A percentile compares a stretch with the other conserved stretches of the same genome.
Evolutionary conservation across 2,113 vertebrate genomes (phyloP).

Genomic region (Cygnus atratus): DNA sequence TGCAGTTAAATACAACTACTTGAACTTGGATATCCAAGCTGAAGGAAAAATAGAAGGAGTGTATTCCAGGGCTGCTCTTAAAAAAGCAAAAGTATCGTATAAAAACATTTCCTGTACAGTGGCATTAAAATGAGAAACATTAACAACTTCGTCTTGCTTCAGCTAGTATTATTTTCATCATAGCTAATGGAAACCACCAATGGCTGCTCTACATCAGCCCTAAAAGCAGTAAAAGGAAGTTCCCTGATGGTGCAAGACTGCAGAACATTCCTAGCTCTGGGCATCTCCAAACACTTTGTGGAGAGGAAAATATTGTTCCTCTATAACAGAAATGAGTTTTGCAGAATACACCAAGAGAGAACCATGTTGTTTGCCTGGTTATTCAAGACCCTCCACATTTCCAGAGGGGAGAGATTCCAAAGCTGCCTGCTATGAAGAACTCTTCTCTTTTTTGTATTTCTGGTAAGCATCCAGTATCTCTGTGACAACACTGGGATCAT

Average conservation of each 20-base stretch:
- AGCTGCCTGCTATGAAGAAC: not conserved
- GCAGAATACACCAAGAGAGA: not conserved
- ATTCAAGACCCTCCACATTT: not conserved
- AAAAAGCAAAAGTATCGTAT: not conserved
- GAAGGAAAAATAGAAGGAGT: not conserved
- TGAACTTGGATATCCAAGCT: not conserved
- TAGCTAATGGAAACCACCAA: not conserved
- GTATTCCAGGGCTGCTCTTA: not conserved
- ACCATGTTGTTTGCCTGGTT: not conserved
- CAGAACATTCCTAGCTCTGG: not conserved
- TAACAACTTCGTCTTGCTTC: not conserved
- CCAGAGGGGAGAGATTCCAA: not conserved
- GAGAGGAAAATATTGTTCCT: not conserved
- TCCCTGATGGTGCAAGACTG: not conserved
- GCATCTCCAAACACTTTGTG: not conserved
- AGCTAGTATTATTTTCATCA: not conserved
- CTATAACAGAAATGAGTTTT: not conserved
- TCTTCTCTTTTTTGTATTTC: constrained; percentile 69
- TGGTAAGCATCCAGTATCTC: constrained; percentile 82
- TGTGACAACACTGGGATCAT: constrained; percentile 83
- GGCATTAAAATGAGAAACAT: not conserved
- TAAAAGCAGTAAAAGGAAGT: not conserved
- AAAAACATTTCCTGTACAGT: not conserved
- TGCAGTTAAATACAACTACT: constrained; percentile 9
- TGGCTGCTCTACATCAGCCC: not conserved